Evolutionary conservation across 2,113 vertebrate species (phyloP).

Genomic region (Micronisus gabar): DNA sequence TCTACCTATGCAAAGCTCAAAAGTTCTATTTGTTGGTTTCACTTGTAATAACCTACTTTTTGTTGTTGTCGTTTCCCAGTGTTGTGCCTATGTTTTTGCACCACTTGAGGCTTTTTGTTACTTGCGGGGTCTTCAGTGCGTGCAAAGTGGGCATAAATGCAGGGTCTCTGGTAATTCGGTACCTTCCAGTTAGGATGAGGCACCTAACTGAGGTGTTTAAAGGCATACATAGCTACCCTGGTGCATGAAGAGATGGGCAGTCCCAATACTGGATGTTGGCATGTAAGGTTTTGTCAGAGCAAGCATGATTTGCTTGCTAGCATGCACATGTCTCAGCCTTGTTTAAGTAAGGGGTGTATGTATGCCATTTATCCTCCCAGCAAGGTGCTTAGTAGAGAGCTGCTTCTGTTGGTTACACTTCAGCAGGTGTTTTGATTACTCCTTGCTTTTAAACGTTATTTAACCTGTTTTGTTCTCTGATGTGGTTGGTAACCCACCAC

Average conservation of each 20-base stretch:
- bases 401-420: neutral
- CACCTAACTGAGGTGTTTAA: neutral
- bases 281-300: neutral
- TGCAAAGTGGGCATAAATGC: neutral
- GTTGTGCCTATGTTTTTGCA: neutral
- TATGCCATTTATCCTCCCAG: neutral
- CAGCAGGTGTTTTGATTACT: neutral
- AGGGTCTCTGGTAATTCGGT: neutral
- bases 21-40: neutral
- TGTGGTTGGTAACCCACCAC: neutral
- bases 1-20: neutral
- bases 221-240: neutral
- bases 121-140: neutral
- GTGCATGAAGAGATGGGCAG: neutral
- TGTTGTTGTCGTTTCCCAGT: neutral
- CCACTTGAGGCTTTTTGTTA: neutral
- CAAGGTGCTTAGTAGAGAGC: neutral
- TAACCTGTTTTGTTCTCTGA: neutral
- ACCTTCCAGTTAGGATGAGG: neutral
- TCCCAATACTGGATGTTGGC: neutral
- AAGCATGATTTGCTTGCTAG: neutral
- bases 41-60: neutral
- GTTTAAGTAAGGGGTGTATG: neutral
- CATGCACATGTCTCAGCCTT: accelerated
- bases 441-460: neutral